Evolutionary conservation across 2,797 vertebrate genomes (phyloP), one percentile per base, ranked within the genome.

Genomic region (Taenioides sp.): DNA sequence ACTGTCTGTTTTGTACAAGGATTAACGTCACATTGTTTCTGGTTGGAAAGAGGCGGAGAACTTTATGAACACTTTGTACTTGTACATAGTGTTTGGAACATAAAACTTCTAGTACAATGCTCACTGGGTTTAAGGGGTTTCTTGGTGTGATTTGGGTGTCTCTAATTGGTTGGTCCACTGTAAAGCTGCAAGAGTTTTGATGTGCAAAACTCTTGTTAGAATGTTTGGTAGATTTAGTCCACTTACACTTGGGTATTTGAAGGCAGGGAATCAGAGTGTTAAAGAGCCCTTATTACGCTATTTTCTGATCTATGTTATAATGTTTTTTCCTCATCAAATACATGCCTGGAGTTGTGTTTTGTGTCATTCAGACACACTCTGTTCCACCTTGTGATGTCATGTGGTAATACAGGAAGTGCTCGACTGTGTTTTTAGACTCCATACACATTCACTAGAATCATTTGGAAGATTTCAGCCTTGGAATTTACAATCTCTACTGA

Each of bases 21-120:
- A 94, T 93, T 92, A 90, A 76, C 54, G 79, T 73, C 74, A 83
- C 77, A 88, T 91, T 91, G 89, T 92, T 82, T 85, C 75, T 75
- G 77, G 69, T 79, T 64, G 67, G 71, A 74, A 83, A 80, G 86
- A 80, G 71, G 70, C 65, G 40, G 58, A 49, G 62, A 77, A 74
- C 43, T 65, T 27, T 27, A 16, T 2, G 22, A 65, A 50, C 23
- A 49, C 64, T 65, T 50, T 65, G 64, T 18, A 43, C 63, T 49
- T 66, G 65, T 66, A 66, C 65, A 81, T 57, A 68, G 22, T 64
- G 62, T 84, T 84, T 81, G 77, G 55, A 61, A 27, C 7, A 20
- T 43, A 14, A 14, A 71, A 47, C 14, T 69, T 61, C 22, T 25
- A 10, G 31, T 1, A 52, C 23, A 65, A 40, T 9, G 65, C 57